Conservation (phyloP, 2,113 vertebrate genomes). For the Oriolus oriolus region DNA sequence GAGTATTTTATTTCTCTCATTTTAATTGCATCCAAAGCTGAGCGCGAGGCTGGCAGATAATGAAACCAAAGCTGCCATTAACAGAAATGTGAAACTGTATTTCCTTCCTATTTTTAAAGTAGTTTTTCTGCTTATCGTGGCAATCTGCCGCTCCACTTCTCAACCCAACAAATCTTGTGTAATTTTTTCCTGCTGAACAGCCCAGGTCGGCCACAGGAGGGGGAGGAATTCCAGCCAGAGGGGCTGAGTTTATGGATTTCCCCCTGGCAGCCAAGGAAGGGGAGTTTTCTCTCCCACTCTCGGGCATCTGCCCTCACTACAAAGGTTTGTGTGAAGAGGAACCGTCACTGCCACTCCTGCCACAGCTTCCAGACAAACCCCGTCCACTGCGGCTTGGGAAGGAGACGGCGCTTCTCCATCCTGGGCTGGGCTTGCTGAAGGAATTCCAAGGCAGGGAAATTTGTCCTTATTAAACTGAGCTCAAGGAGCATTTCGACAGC, state of each 20-base stretch:
- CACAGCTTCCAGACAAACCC: neutral
- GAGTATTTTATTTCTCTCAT: slow-evolving; percentile 9
- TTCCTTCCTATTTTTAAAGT: neutral
- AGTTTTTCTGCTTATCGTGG: neutral
- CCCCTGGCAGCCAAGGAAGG: neutral
- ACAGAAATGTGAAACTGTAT: neutral
- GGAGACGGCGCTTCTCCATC: neutral
- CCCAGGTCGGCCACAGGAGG: rapidly evolving
- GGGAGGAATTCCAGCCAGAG: neutral
- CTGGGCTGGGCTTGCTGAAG: neutral
- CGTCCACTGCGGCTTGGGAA: neutral
- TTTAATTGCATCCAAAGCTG: slow-evolving; percentile 4
- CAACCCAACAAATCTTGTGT: neutral
- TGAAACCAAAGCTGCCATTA: neutral
- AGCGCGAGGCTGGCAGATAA: neutral
- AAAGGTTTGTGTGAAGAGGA: neutral
- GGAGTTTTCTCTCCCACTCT: neutral
- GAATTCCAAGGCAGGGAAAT: neutral
- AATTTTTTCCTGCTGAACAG: neutral
- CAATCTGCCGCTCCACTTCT: neutral
- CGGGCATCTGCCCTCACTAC: neutral
- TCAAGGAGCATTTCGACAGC: neutral
- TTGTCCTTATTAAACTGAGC: neutral
- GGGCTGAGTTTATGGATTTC: neutral
- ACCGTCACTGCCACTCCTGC: rapidly evolving